phyloP scores from a whole-genome alignment of 1,140 invertebrate genomes.

The Anoplophora glabripennis region DNA sequence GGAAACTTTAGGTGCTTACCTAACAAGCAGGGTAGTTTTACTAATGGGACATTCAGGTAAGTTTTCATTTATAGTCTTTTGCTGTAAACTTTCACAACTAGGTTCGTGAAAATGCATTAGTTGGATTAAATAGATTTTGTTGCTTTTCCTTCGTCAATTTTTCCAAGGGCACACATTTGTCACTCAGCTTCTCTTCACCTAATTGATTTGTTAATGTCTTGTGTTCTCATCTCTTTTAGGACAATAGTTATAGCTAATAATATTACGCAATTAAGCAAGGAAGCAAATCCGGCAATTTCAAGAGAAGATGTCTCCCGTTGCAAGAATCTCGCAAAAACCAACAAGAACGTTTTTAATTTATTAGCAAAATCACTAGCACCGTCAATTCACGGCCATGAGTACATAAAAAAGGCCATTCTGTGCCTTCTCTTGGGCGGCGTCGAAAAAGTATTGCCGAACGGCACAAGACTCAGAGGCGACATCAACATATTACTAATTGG shows the following conservation, averaged over 20 bases:
- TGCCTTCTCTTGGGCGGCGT: constrained; percentile 93
- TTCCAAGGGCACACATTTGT: too few relatives aligned
- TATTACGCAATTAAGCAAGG: constrained; percentile 86
- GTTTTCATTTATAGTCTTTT: too few relatives aligned
- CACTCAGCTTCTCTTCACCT: too few relatives aligned
- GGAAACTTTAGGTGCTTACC: constrained; percentile 94
- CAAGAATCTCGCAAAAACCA: constrained; percentile 77
- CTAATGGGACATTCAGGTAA: constrained; percentile 88
- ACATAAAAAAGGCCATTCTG: constrained; percentile 95
- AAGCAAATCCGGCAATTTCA: constrained; percentile 77
- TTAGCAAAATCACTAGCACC: constrained; percentile 92
- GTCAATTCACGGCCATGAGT: constrained; percentile 96
- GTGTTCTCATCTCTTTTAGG: constrained; percentile 57
- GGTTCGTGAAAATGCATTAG: too few relatives aligned
- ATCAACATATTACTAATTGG: constrained; percentile 97
- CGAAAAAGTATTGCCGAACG: constrained; percentile 94
- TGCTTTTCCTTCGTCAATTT: too few relatives aligned
- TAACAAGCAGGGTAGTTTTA: constrained; percentile 89
- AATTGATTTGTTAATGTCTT: constrained; percentile 32
- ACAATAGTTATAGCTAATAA: constrained; percentile 94
- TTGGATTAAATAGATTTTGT: too few relatives aligned
- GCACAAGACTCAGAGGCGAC: constrained; percentile 94
- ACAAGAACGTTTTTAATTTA: constrained; percentile 84
- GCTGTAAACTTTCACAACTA: too few relatives aligned
- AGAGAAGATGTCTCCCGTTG: constrained; percentile 88